phyloP scores from a whole-genome alignment of 1,140 invertebrate genomes.

The Mya arenaria region DNA sequence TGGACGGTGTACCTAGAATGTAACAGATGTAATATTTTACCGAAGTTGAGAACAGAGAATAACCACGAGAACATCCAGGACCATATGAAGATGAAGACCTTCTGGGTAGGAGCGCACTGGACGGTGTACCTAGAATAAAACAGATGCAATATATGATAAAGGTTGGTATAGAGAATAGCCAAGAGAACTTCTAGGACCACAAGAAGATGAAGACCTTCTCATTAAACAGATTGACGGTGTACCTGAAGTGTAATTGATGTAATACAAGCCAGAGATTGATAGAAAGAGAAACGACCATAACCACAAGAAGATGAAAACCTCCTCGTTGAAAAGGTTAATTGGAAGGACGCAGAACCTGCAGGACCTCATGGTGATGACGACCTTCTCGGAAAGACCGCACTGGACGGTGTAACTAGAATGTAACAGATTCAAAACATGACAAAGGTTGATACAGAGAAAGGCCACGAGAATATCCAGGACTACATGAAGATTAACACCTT shows the following conservation, averaged over 20 bases:
- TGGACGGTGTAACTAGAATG: not conserved
- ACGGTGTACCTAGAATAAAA: constrained; percentile 78
- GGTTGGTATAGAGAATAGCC: too few relatives aligned
- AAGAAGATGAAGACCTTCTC: not conserved
- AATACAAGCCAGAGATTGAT: not conserved
- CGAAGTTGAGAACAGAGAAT: not conserved
- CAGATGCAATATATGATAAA: too few relatives aligned
- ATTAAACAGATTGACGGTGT: constrained; percentile 69
- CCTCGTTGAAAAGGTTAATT: constrained; percentile 84
- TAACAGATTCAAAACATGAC: not conserved
- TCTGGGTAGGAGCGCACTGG: constrained; percentile 83
- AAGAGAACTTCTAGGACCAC: not conserved
- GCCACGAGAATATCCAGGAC: not conserved
- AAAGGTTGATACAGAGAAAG: not conserved
- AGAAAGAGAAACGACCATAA: constrained; percentile 80
- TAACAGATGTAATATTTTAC: not conserved
- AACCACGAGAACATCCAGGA: constrained; percentile 80
- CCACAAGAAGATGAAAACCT: constrained; percentile 83
- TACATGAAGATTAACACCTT: too few relatives aligned
- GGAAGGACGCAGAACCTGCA: too few relatives aligned
- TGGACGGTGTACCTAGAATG: constrained; percentile 80
- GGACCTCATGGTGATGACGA: too few relatives aligned
- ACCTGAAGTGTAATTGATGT: not conserved
- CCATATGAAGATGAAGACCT: constrained; percentile 83
- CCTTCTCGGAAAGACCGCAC: too few relatives aligned